Evolutionary conservation across 1,140 invertebrate species (phyloP).

Genomic region (Rhagoletis pomonella): DNA sequence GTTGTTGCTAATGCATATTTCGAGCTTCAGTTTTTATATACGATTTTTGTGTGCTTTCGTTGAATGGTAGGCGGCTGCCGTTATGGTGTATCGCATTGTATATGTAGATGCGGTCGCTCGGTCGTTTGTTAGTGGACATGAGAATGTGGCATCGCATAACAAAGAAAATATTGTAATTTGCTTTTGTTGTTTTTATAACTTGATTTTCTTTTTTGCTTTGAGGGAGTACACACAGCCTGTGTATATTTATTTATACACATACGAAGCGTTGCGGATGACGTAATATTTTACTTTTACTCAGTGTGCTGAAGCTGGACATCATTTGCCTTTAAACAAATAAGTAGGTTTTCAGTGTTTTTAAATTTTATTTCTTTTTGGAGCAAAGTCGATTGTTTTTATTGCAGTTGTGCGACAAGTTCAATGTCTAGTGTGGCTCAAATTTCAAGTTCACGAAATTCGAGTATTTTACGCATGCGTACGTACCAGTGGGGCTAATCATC

Average conservation of each 20-base stretch:
- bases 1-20: conserved; percentile 29
- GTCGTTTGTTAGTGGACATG: conserved; percentile 22
- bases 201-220: neutral
- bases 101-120: neutral
- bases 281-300: neutral
- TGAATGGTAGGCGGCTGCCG: conserved; percentile 10
- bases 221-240: no score
- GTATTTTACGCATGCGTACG: no score
- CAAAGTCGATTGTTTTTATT: neutral
- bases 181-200: neutral
- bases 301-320: neutral
- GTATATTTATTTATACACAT: neutral
- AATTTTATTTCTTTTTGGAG: neutral
- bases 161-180: conserved; percentile 49
- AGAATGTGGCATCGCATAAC: conserved; percentile 32
- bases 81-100: conserved; percentile 13
- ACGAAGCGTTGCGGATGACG: neutral
- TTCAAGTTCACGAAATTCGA: no score
- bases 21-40: neutral
- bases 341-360: neutral
- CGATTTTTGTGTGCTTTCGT: neutral
- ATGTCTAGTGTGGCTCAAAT: neutral
- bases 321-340: neutral
- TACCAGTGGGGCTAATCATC: neutral
- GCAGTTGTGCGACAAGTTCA: neutral